These are phyloP conservation scores for Ctenicera cuprea DNA, from an alignment of 2,888 invertebrate species.

Conservation along the genomic window DNA sequence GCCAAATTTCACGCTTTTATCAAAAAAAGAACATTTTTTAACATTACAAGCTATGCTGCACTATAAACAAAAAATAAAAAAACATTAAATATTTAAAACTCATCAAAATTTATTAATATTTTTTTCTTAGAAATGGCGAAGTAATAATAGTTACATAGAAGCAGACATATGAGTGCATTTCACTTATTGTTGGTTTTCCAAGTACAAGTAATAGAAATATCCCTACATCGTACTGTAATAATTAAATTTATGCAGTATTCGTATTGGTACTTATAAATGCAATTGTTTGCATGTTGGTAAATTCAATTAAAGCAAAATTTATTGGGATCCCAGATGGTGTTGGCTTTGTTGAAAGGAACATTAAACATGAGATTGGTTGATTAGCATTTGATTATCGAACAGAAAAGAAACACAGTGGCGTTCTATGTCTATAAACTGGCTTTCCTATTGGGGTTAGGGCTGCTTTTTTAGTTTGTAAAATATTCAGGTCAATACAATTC, in stretches of 20 bases:
- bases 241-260: slow-evolving; percentile 8
- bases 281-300: background rate
- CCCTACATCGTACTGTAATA: background rate
- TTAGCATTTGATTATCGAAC: background rate
- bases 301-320: background rate
- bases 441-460: slow-evolving; percentile 1
- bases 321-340: background rate
- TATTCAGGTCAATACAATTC: slow-evolving; percentile 22
- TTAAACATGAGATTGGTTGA: background rate
- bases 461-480: slow-evolving; percentile 16
- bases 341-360: background rate
- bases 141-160: no score
- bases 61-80: no score
- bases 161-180: no score
- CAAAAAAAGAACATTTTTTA: no score
- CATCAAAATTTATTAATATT: no score
- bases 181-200: no score
- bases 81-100: no score
- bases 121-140: no score
- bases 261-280: background rate
- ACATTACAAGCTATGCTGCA: no score
- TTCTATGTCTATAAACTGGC: slow-evolving; percentile 7
- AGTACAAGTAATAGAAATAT: no score
- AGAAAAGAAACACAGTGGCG: background rate
- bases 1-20: no score